These are phyloP conservation scores for Psilopogon haemacephalus DNA, from an alignment of 2,113 vertebrate species.

Conservation along the genomic window DNA sequence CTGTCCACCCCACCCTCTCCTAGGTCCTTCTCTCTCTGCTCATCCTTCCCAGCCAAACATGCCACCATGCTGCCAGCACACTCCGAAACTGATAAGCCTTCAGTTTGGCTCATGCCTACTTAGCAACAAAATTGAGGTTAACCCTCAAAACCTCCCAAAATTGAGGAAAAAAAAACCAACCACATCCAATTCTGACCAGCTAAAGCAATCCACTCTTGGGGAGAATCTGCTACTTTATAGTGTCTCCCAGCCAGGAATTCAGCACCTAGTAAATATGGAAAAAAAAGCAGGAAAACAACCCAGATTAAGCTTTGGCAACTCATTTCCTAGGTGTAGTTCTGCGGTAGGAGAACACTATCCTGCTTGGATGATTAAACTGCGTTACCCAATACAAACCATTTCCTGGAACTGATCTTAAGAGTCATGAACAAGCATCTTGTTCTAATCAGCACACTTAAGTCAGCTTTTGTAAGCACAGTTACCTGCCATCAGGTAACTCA, in stretches of 20 bases:
- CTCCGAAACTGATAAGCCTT: background rate
- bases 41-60: background rate
- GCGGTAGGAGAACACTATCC: background rate
- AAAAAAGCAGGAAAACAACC: background rate
- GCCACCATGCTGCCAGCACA: background rate
- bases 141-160: no score
- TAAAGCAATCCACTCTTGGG: background rate
- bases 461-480: background rate
- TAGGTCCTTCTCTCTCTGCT: background rate
- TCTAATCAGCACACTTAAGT: background rate
- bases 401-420: background rate
- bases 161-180: background rate
- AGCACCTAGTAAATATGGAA: background rate
- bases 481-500: background rate
- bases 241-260: background rate
- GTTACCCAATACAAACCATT: accelerated
- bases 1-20: background rate
- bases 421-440: accelerated
- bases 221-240: background rate
- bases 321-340: background rate
- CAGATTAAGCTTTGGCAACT: background rate
- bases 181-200: background rate
- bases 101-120: background rate
- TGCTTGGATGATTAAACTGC: background rate
- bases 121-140: background rate